Evolutionary conservation across 2,888 invertebrate species (phyloP), one percentile per base, ranked within the genome.

Genomic region (Phymatocera aterrima): DNA sequence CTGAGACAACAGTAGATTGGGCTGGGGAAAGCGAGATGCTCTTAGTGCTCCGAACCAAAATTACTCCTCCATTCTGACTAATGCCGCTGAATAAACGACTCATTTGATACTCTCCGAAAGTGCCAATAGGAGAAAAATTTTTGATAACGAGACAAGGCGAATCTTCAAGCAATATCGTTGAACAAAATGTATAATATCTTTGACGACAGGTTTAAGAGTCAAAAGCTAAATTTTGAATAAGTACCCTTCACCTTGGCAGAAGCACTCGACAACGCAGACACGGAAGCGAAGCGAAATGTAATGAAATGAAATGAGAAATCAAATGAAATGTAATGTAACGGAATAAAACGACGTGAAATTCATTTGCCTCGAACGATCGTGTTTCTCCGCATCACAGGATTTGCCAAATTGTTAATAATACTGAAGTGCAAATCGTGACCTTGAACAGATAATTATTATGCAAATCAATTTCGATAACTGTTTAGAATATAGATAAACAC

Each of bases 211-310:
- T 28, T 68, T 24, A 6, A 46, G 68, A 68, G 68, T 68, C 15
- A 68, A 34, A 68, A 68, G 43, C 28, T 28, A 28, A 68, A 54
- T 54, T 54, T 21, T 54, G 54, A 54, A 8, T n/a, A 5, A 68
- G 60, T 28, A 28, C 60, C 60, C 60, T 68, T 68, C 28, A 46
- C 46, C 46, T 68, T 68, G 43, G 37, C n/a, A 37, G 12, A 46
- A 68, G 43, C 68, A 68, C 68, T 68, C 28, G 46, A 68, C 46
- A n/a, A 15, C 28, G 24, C 15, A 68, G 65, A 46, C 68, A 28
- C 24, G 6, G 46, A n/a, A 72, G 21, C 34, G 48, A 48, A 34
- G 34, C 28, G 51, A 72, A 54, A 72, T 51, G 51, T 28, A 51
- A 48, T 31, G 8, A 51, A 72, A 72, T 34, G 51, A 72, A 51